Evolutionary conservation across 53 echinoderm and acorn worm genomes (phyloP), one percentile per base, ranked within the genome.

Genomic region (Antedon mediterranea): DNA sequence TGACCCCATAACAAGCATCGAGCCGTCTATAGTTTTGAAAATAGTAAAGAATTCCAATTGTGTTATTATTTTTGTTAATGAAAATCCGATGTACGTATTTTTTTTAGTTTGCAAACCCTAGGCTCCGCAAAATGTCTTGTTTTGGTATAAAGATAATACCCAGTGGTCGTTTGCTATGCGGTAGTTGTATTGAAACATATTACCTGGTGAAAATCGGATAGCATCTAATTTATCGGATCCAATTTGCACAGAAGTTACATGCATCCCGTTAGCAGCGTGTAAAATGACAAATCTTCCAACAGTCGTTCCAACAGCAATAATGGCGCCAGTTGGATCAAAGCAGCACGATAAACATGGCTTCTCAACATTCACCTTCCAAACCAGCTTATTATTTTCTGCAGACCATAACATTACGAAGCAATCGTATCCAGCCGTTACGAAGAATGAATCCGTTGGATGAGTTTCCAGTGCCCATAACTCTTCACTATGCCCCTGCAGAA

Each of bases 301-400:
- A 0, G 85, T 83, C 0, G 94, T 91, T 0, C 94, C 94, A 3
- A 94, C 81, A 0, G 94, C 94, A 4, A 94, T n/a, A 28, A 94
- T 89, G 18, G 80, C 76, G 30, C 89, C 89, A 0, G 82, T 79
- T 0, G 94, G 89, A 30, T 85, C 83, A 74, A 94, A 94, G 15
- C 86, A 82, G 41, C 94, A 90, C 28, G 86, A 91, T 42, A 91
- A 72, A 73, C 91, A 94, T 28, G 91, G 87, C 84, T 89, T 94
- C 94, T 94, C 94, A 0, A 89, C 89, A 42, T 86, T 77, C n/a
- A 84, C 83, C 71, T 91, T 91, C 94, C 94, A 94, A 23, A 89
- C 42, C 5, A 91, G 37, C 77, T 89, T 85, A 70, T 89, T 91
- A 28, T 77, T 73, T 32, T 91, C 94, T 31, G 94, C 87, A 43